phyloP scores from a whole-genome alignment of 2,113 vertebrate genomes.

The Hyperopisus bebe region DNA sequence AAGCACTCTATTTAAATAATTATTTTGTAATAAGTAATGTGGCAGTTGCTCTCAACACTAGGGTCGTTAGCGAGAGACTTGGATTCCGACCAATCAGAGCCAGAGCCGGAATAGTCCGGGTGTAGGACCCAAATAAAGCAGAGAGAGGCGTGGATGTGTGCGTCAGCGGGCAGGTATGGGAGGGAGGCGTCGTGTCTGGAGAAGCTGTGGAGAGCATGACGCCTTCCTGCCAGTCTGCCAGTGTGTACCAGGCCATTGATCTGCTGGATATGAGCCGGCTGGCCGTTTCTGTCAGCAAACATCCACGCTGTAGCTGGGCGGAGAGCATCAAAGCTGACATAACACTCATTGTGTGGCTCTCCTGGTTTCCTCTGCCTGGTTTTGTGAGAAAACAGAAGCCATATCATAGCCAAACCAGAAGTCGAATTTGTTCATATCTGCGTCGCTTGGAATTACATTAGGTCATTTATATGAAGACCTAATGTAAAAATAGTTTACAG shows the following conservation, averaged over 20 bases:
- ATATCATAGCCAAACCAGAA: neutral
- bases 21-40: neutral
- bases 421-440: neutral
- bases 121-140: neutral
- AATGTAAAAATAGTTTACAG: neutral
- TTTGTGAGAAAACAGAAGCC: neutral
- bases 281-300: too few species aligned
- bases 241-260: neutral
- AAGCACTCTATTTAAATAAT: neutral
- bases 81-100: neutral
- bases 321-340: neutral
- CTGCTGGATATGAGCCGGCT: neutral
- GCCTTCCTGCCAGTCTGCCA: neutral
- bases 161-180: neutral
- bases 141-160: neutral
- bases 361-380: neutral
- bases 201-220: neutral
- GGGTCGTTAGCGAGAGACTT: neutral
- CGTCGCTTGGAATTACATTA: neutral
- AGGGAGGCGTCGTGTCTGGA: neutral
- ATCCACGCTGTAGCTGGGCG: neutral
- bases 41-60: neutral
- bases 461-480: neutral
- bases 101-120: neutral
- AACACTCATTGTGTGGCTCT: neutral